phyloP scores from a whole-genome alignment of 2,888 invertebrate species.

The Thalpophila matura region DNA sequence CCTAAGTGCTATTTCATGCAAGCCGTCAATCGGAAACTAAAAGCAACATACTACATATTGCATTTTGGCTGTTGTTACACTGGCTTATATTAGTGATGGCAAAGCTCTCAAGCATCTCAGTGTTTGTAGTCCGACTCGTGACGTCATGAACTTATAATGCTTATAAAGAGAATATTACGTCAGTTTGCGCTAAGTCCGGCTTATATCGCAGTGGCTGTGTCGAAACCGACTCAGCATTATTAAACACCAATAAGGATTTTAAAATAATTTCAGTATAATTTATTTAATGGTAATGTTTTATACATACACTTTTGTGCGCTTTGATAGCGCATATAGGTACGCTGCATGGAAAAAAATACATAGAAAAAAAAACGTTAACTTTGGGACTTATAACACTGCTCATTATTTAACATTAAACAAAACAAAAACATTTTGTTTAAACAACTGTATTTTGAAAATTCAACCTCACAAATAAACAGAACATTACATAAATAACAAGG shows the following conservation, averaged over 20 bases:
- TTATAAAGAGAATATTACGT: conserved; percentile 42
- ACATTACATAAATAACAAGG: conserved; percentile 25
- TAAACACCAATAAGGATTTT: background rate
- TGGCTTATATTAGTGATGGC: conserved; percentile 32
- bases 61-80: conserved; percentile 32
- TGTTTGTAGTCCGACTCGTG: conserved; percentile 17
- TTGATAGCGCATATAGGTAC: too few species aligned
- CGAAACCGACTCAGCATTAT: background rate
- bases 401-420: too few species aligned
- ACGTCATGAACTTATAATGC: conserved; percentile 46
- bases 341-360: too few species aligned
- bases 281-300: background rate
- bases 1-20: conserved; percentile 53
- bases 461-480: conserved; percentile 12
- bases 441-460: background rate
- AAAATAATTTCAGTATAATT: too few species aligned
- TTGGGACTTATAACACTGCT: too few species aligned
- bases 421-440: background rate
- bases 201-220: background rate
- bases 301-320: too few species aligned
- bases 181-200: conserved; percentile 7
- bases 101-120: conserved; percentile 26
- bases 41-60: conserved; percentile 45
- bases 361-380: background rate
- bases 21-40: conserved; percentile 46